phyloP scores from a whole-genome alignment of 2,113 vertebrate species.

The Megalops atlanticus region DNA sequence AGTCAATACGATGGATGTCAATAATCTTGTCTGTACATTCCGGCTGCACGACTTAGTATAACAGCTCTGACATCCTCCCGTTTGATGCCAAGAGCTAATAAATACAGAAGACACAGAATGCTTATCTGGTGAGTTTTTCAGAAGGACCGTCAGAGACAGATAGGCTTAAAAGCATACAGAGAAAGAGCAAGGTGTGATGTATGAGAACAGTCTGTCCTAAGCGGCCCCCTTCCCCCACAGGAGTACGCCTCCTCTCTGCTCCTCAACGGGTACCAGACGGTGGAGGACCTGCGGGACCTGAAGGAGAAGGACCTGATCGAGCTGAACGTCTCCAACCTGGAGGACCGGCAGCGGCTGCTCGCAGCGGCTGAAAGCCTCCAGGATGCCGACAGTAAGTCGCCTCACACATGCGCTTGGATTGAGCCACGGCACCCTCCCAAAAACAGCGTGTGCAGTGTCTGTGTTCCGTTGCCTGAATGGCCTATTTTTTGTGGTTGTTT shows the following conservation, averaged over 20 bases:
- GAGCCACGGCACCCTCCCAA: neutral
- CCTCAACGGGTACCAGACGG: slow-evolving; percentile 90
- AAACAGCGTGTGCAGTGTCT: no score
- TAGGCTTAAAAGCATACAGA: neutral
- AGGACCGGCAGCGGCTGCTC: slow-evolving; percentile 81
- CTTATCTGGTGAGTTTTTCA: neutral
- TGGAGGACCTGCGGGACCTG: slow-evolving; percentile 90
- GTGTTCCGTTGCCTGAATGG: no score
- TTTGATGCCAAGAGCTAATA: no score
- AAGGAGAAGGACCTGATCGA: slow-evolving; percentile 91
- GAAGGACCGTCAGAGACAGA: neutral
- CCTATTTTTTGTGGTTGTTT: no score
- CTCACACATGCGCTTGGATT: no score
- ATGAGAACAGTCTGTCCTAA: no score
- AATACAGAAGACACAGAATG: no score
- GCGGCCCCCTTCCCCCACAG: slow-evolving; percentile 56
- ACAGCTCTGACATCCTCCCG: no score
- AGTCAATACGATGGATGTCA: no score
- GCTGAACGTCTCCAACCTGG: slow-evolving; percentile 85
- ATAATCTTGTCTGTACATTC: no score
- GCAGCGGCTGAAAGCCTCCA: slow-evolving; percentile 81
- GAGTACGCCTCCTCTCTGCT: slow-evolving; percentile 87
- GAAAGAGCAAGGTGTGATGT: neutral
- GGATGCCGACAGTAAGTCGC: slow-evolving; percentile 80
- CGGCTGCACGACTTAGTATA: no score